A percentile compares a stretch with the other conserved stretches of the same genome.
These are phyloP conservation scores for Bolinopsis microptera DNA, from an alignment of 37 sponge, comb jelly and placozoan genomes.

Conservation along the genomic window DNA sequence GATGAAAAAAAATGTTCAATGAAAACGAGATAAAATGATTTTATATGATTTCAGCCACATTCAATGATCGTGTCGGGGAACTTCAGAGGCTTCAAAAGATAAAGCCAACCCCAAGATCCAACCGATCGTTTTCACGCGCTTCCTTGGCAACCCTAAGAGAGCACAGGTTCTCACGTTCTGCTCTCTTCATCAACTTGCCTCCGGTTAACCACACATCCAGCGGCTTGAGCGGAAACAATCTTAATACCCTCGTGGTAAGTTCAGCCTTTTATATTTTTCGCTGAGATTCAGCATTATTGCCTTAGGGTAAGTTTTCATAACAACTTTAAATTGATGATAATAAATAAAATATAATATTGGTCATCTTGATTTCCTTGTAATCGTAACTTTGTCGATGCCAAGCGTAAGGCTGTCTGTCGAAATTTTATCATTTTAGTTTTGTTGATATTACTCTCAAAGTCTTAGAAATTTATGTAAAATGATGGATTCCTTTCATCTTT, in stretches of 20 bases:
- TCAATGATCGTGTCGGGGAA: slow-evolving; percentile 36
- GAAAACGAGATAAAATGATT: not conserved
- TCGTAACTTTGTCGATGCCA: no score
- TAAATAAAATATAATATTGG: no score
- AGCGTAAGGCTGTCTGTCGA: no score
- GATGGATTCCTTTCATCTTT: no score
- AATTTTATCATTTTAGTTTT: no score
- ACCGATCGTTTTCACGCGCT: slow-evolving; percentile 41
- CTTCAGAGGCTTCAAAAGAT: slow-evolving; percentile 43
- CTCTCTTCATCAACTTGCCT: slow-evolving; percentile 53
- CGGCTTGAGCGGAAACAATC: slow-evolving; percentile 53
- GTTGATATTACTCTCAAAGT: no score
- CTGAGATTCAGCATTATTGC: no score
- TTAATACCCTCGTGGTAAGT: slow-evolving; percentile 66
- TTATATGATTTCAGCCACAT: slow-evolving; percentile 32
- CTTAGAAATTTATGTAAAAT: no score
- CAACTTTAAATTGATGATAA: no score
- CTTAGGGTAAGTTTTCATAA: no score
- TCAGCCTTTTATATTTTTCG: not conserved
- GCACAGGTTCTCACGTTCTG: slow-evolving; percentile 62
- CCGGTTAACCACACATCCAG: slow-evolving; percentile 43
- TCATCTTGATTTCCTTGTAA: no score
- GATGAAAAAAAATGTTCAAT: no score
- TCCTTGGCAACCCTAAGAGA: slow-evolving; percentile 29
- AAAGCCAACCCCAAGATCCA: slow-evolving; percentile 18